phyloP scores from a whole-genome alignment of 2,888 invertebrate species.

The Lasiommata megera region DNA sequence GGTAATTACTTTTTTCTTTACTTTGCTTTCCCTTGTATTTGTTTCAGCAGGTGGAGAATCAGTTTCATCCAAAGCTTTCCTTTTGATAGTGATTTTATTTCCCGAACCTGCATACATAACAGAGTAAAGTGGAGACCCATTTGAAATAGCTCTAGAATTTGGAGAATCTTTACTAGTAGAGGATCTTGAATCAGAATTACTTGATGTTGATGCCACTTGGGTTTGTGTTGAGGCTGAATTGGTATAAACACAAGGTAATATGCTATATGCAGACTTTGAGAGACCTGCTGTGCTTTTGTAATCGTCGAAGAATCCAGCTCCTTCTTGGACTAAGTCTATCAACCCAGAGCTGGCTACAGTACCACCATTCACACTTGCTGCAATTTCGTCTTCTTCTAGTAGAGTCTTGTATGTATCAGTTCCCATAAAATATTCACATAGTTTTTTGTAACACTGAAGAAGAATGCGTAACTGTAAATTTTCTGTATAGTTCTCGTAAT shows the following conservation, averaged over 20 bases:
- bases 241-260: constrained; percentile 87
- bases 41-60: constrained; percentile 66
- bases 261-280: constrained; percentile 87
- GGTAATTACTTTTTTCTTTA: constrained; percentile 39
- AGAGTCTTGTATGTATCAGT: constrained; percentile 86
- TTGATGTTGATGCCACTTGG: constrained; percentile 59
- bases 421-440: constrained; percentile 91
- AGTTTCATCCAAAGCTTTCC: constrained; percentile 84
- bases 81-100: constrained; percentile 91
- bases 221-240: constrained; percentile 80
- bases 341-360: constrained; percentile 81
- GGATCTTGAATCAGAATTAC: constrained; percentile 52
- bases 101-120: constrained; percentile 90
- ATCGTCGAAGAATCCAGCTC: constrained; percentile 88
- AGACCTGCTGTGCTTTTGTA: constrained; percentile 87
- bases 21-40: constrained; percentile 65
- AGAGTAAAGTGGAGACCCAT: constrained; percentile 83
- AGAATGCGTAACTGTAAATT: constrained; percentile 90
- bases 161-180: constrained; percentile 62
- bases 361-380: constrained; percentile 75
- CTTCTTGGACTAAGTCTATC: constrained; percentile 89
- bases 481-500: constrained; percentile 90
- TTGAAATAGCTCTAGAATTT: constrained; percentile 62
- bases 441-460: constrained; percentile 92
- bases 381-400: constrained; percentile 76